phyloP scores from a whole-genome alignment of 2,888 invertebrate species.

The Metallyticus violacea region DNA sequence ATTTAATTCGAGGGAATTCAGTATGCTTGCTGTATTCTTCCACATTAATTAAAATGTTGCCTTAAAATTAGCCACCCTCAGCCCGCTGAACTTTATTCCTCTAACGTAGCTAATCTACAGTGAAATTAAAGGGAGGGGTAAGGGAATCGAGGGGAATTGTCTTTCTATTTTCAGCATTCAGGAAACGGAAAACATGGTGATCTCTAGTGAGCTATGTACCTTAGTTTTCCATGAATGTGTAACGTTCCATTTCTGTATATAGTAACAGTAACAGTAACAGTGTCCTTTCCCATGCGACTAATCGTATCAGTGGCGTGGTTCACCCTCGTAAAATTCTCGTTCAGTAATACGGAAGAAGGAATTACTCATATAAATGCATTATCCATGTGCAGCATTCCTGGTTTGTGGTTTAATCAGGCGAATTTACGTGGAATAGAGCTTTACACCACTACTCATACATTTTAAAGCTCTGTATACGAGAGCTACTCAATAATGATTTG shows the following conservation, averaged over 20 bases:
- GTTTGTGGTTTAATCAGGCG: too few species aligned
- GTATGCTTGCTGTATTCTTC: slow-evolving; percentile 22
- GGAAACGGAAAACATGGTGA: neutral
- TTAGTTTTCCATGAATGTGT: too few species aligned
- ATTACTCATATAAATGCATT: too few species aligned
- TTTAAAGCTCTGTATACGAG: too few species aligned
- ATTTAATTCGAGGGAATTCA: slow-evolving; percentile 26
- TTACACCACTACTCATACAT: too few species aligned
- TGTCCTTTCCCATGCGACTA: neutral
- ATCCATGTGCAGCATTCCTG: too few species aligned
- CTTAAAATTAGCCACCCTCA: neutral
- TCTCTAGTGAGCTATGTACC: neutral
- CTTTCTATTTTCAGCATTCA: neutral
- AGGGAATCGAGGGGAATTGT: neutral
- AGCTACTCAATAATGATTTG: too few species aligned
- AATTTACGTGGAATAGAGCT: too few species aligned
- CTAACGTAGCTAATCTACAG: slow-evolving; percentile 26
- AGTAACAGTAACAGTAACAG: too few species aligned
- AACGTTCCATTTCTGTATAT: too few species aligned
- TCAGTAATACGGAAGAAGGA: too few species aligned
- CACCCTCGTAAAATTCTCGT: too few species aligned
- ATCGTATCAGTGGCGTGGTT: neutral
- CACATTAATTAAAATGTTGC: slow-evolving; percentile 29
- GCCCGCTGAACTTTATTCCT: neutral
- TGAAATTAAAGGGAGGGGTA: slow-evolving; percentile 23